Evolutionary conservation across 2,113 vertebrate species (phyloP), one percentile per base, ranked within the genome.

Genomic region (Ranitomeya variabilis): DNA sequence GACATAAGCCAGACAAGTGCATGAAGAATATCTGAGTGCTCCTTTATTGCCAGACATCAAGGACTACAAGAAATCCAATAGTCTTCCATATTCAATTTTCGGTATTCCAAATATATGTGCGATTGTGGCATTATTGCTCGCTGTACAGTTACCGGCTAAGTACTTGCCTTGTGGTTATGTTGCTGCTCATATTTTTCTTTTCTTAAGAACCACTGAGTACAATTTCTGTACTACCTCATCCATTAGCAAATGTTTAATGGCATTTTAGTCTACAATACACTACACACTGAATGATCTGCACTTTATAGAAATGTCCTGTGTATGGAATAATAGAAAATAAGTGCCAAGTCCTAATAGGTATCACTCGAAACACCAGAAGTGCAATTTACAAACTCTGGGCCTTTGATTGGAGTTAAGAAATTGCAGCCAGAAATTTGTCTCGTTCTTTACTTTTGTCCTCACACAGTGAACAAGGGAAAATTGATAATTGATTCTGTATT

Each of bases 231-330:
- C 62, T 51, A 62, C 19, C 9, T 67, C 18, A 1, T 67, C 31
- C 31, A 52, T 67, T 37, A 67, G 81, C 54, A 67, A 83, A 83
- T 54, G 62, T 83, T 83, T 67, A 83, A 83, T 67, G 64, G 51
- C 62, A 67, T 69, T 21, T 69, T 23, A 67, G 31, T 69, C 62
- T 83, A 45, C 15, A 7, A 83, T 66, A n/a, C 64, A 83, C 52
- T 69, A 54, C 15, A 51, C 12, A 23, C 18, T 69, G 11, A 54
- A 16, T 21, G 81, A 66, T 45, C 64, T 67, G 45, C 81, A 15
- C 79, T 81, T 81, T 1, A 81, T 62, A 19, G 6, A 57, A 55
- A 57, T 7, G 54, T 16, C 15, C 23, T 62, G 7, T 60, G 7
- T 60, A 60, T 23, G 31, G 18, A 60, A 76, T 76, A 52, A 57